Base-by-base conservation (phyloP, 2,888 invertebrate genomes). In the Tiliacea citrago region DNA sequence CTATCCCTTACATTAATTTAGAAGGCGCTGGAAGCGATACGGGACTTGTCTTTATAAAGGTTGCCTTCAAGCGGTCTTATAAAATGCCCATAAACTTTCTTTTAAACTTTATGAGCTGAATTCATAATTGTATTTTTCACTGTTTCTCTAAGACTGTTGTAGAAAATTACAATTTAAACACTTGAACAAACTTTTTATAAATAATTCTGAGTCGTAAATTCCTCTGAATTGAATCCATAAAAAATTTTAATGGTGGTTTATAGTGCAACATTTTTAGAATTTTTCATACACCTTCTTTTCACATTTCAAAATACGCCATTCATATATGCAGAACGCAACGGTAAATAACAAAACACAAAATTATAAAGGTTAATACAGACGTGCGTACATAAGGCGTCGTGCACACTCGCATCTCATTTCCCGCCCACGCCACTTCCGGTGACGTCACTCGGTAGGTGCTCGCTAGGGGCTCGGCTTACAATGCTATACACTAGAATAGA, bases 391-490 rank as follows among this genome's bases (percentile, higher is more conserved):
- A 89, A 90, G 90, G 87, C 88, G 83, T 79, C 82, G 87, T 86
- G 83, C 88, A 91, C 89, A 91, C 89, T 88, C 84, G 91, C 89
- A 86, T 90, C 90, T 89, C 88, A 91, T 92, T 91, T 92, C 92
- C 91, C 90, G 86, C 88, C 84, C 88, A 87, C 90, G 82, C 88
- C 88, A 89, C 88, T 91, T 92, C 91, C 91, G 92, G 90, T 91
- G 90, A 88, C 89, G 91, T 91, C 92, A 92, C 87, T 88, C 88
- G 88, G 90, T 89, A 88, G 76, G 75, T 88, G 70, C 67, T 82
- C 86, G 84, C 85, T 85, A 78, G 86, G 88, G 90, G 87, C 87
- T 84, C 71, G 84, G 82, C 82, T 67, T 71, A 83, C 85, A 84
- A 86, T 85, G 57, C 68, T 74, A 67, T 84, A 80, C 76, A 79